These are phyloP conservation scores for Dinoponera quadriceps DNA, from an alignment of 1,140 invertebrate genomes.

Conservation along the genomic window DNA sequence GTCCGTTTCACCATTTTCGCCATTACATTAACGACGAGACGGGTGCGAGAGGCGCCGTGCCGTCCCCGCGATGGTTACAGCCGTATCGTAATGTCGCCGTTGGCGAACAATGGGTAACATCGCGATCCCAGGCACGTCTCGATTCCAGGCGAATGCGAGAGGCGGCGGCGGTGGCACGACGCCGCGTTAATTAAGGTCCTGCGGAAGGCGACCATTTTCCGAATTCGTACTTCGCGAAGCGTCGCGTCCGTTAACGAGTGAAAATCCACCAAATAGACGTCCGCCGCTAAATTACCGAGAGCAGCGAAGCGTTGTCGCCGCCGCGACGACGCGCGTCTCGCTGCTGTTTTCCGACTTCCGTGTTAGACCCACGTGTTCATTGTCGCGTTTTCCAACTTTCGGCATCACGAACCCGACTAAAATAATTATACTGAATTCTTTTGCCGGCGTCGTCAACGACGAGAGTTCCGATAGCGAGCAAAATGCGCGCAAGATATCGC, in stretches of 20 bases:
- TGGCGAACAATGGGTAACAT: constrained; percentile 76
- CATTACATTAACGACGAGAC: constrained; percentile 84
- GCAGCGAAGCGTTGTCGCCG: not conserved
- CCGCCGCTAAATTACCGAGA: not conserved
- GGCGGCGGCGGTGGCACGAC: constrained; percentile 19
- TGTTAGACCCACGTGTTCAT: too few species aligned
- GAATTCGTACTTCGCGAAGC: constrained; percentile 47
- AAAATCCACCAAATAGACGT: constrained; percentile 7
- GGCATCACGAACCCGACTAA: too few species aligned
- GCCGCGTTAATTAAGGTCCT: constrained; percentile 72
- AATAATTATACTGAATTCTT: too few species aligned
- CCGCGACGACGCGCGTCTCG: not conserved
- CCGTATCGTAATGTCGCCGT: constrained; percentile 76
- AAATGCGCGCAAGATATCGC: not conserved
- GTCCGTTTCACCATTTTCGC: constrained; percentile 84
- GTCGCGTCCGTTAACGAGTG: not conserved
- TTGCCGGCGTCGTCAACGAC: too few species aligned
- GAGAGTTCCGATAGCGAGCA: too few species aligned
- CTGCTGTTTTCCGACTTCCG: not conserved
- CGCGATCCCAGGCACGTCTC: constrained; percentile 82
- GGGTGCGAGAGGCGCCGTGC: constrained; percentile 68
- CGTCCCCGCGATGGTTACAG: constrained; percentile 66
- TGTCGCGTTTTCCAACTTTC: too few species aligned
- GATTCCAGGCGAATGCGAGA: constrained; percentile 67
- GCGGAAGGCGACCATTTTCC: constrained; percentile 70